A percentile compares a stretch with the other conserved stretches of the same genome.
These are phyloP conservation scores for Brachyhypopomus occidentalis DNA, from an alignment of 2,113 vertebrate species.

Conservation along the genomic window DNA sequence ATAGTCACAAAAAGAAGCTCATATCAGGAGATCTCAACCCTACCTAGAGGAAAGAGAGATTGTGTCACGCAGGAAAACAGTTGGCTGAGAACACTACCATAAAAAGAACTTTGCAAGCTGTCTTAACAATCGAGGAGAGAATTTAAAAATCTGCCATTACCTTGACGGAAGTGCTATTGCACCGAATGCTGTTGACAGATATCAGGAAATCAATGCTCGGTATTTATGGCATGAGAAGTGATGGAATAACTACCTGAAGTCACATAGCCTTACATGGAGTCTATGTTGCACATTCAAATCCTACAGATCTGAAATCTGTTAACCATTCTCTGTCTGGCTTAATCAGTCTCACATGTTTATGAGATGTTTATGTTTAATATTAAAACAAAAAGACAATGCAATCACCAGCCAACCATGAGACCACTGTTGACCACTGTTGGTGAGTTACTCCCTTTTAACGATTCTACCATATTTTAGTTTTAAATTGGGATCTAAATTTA, in stretches of 20 bases:
- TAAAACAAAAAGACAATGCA: background rate
- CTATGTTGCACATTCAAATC: background rate
- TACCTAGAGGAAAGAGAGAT: constrained; percentile 35
- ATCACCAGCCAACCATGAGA: background rate
- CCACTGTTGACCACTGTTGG: background rate
- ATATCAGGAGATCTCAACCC: constrained; percentile 30
- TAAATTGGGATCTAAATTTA: constrained; percentile 47
- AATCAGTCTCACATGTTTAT: no score
- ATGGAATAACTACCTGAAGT: background rate
- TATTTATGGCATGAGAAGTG: background rate
- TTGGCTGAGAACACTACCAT: constrained; percentile 31
- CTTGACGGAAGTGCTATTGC: background rate
- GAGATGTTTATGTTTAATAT: background rate
- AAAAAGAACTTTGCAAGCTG: constrained; percentile 41
- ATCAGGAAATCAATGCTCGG: background rate
- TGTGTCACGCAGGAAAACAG: constrained; percentile 55
- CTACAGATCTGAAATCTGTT: no score
- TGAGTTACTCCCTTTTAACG: constrained; percentile 18
- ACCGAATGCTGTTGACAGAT: constrained; percentile 20
- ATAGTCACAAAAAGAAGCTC: constrained; percentile 14
- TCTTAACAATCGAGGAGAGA: constrained; percentile 5
- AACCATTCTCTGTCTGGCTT: background rate
- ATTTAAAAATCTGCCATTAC: background rate
- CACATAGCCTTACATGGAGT: background rate
- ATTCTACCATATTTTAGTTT: constrained; percentile 19